Evolutionary conservation across 2,113 vertebrate species (phyloP).

Genomic region (Eulacestoma nigropectus): DNA sequence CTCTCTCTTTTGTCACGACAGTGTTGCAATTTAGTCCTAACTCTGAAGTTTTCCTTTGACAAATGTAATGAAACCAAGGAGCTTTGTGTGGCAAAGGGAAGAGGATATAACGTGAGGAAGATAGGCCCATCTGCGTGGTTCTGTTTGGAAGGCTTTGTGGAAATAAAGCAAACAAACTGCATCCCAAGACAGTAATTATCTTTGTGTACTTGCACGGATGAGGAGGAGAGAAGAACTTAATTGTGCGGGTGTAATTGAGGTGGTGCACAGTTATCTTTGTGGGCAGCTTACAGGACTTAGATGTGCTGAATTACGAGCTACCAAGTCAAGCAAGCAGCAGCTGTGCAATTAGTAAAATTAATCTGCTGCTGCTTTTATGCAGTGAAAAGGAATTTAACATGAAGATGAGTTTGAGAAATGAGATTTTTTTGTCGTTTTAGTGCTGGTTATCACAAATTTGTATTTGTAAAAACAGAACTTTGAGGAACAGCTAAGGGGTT

Average conservation of each 20-base stretch:
- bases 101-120: background rate
- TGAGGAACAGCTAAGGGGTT: background rate
- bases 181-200: background rate
- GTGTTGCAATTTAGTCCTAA: background rate
- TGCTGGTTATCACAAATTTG: background rate
- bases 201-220: background rate
- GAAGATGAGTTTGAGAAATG: background rate
- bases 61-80: background rate
- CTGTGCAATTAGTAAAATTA: background rate
- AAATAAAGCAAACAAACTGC: background rate
- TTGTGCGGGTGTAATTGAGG: conserved; percentile 12
- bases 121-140: background rate
- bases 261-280: background rate
- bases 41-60: background rate
- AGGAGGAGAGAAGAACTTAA: background rate
- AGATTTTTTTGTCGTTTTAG: background rate
- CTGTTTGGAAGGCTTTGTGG: background rate
- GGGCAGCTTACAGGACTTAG: background rate
- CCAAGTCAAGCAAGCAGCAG: background rate
- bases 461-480: background rate
- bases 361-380: background rate
- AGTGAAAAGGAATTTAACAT: background rate
- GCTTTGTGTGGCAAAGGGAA: background rate
- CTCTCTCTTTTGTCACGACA: background rate
- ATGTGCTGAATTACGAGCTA: background rate